These are phyloP conservation scores for Drosophila nigrodunni DNA, from an alignment of 1,140 invertebrate genomes.

Conservation along the genomic window DNA sequence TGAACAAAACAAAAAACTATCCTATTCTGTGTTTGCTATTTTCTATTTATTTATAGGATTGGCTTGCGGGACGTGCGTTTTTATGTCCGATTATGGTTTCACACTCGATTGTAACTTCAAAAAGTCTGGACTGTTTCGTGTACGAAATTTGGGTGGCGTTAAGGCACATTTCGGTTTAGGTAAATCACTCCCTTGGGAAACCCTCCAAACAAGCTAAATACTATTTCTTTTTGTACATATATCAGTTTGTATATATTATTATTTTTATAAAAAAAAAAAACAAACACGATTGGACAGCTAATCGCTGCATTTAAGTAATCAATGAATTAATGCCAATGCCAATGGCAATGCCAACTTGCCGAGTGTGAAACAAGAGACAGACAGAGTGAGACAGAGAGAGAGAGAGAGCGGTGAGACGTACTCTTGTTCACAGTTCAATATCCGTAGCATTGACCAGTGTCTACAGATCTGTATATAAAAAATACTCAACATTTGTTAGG, in stretches of 20 bases:
- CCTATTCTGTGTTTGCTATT: conserved; percentile 81
- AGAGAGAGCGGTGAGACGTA: conserved; percentile 3
- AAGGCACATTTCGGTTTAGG: conserved; percentile 94
- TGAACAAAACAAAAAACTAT: conserved; percentile 41
- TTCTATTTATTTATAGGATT: conserved; percentile 86
- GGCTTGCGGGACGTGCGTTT: conserved; percentile 90
- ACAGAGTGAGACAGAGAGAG: conserved; percentile 3
- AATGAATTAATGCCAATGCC: conserved; percentile 82
- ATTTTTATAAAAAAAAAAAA: conserved; percentile 31
- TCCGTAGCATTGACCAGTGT: conserved; percentile 46
- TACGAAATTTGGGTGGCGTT: conserved; percentile 94
- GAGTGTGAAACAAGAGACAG: conserved; percentile 33
- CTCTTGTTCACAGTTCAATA: conserved; percentile 40
- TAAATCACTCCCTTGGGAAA: conserved; percentile 85
- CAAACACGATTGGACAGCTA: conserved; percentile 36
- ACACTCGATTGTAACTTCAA: conserved; percentile 95
- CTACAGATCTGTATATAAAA: conserved; percentile 36
- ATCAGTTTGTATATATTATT: conserved; percentile 22
- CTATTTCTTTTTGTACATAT: conserved; percentile 6
- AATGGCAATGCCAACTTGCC: conserved; percentile 50
- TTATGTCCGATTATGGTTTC: conserved; percentile 94
- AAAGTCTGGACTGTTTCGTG: conserved; percentile 94
- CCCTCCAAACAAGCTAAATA: not conserved
- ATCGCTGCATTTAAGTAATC: conserved; percentile 70
- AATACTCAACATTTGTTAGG: conserved; percentile 5